phyloP scores from a whole-genome alignment of 2,113 vertebrate genomes.

The Cyphomyrus discorhynchus region DNA sequence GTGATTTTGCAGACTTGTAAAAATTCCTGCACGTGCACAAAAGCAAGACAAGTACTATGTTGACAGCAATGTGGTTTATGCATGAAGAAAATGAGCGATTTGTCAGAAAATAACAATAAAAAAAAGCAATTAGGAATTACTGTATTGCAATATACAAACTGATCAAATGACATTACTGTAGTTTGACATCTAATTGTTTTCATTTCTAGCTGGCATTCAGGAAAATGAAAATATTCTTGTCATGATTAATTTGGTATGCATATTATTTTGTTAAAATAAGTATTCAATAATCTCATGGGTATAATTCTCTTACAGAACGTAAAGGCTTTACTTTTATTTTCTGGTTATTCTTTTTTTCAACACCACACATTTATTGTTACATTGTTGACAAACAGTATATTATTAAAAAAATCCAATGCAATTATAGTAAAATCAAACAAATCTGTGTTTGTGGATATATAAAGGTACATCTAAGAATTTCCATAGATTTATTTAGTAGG shows the following conservation, averaged over 20 bases:
- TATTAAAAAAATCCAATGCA: background rate
- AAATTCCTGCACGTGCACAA: background rate
- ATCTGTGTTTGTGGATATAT: background rate
- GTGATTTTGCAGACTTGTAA: background rate
- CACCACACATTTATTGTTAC: background rate
- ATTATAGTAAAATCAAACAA: background rate
- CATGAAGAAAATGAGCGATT: background rate
- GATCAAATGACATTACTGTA: background rate
- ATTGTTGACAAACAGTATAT: background rate
- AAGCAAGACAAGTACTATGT: background rate
- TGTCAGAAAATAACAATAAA: background rate
- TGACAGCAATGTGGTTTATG: background rate
- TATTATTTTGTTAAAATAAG: background rate
- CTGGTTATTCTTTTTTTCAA: background rate
- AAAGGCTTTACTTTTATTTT: background rate
- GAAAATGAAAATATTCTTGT: background rate
- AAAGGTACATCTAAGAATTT: background rate
- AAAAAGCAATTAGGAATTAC: background rate
- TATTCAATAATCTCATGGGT: background rate
- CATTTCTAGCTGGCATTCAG: background rate
- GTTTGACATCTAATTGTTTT: background rate
- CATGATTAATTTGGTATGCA: background rate
- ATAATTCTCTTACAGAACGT: background rate
- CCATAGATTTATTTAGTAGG: background rate
- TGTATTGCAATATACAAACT: background rate